phyloP scores from a whole-genome alignment of 2,888 invertebrate genomes.

The Dorcus parallelipipedus region DNA sequence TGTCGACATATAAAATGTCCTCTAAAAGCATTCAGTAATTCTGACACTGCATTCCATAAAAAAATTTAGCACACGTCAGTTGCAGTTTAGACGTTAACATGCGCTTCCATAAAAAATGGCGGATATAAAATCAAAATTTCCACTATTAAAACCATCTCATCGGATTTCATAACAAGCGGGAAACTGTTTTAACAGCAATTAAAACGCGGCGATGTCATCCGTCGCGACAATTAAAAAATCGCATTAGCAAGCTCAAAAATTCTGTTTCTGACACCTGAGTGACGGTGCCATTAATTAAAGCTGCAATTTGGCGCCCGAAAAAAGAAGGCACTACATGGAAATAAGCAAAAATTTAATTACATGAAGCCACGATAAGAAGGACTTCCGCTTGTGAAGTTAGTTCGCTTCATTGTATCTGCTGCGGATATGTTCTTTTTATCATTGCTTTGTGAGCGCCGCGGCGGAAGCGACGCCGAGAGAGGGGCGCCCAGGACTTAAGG shows the following conservation, averaged over 20 bases:
- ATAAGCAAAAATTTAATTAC: too few relatives aligned
- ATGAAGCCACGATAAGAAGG: too few relatives aligned
- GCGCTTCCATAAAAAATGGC: too few relatives aligned
- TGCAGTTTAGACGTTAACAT: too few relatives aligned
- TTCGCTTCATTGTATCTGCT: not conserved
- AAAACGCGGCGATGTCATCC: not conserved
- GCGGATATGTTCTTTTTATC: not conserved
- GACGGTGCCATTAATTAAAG: not conserved
- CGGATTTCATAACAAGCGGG: too few relatives aligned
- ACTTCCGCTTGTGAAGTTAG: not conserved
- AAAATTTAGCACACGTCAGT: too few relatives aligned
- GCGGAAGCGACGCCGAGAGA: not conserved
- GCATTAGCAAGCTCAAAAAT: not conserved
- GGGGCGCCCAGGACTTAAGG: not conserved
- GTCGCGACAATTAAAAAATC: not conserved
- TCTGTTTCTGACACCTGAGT: not conserved
- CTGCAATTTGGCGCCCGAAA: not conserved
- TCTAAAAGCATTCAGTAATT: too few relatives aligned
- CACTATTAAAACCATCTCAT: too few relatives aligned
- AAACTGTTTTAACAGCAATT: not conserved
- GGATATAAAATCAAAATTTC: too few relatives aligned
- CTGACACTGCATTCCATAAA: too few relatives aligned
- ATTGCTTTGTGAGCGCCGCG: not conserved
- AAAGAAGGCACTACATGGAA: too few relatives aligned
- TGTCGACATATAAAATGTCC: too few relatives aligned